phyloP scores from a whole-genome alignment of 2,888 invertebrate genomes.

The Salpingus planirostris region DNA sequence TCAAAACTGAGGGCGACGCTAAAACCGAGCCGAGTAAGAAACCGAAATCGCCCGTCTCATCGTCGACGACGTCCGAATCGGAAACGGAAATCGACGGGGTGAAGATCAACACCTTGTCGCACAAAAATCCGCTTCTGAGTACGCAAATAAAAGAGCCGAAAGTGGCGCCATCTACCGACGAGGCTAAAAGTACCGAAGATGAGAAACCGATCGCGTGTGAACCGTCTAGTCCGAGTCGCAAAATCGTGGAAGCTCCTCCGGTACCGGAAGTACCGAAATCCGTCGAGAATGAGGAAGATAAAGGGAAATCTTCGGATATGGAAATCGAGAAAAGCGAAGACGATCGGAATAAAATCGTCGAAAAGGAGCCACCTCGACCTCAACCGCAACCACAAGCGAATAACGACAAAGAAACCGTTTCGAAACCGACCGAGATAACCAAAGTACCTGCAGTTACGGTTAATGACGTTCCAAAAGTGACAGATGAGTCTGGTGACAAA shows the following conservation, averaged over 20 bases:
- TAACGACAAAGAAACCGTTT: no score
- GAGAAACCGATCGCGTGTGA: no score
- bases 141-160: slow-evolving; percentile 4
- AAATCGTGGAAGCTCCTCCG: slow-evolving; percentile 1
- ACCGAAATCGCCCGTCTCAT: slow-evolving; percentile 24
- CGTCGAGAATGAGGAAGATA: slow-evolving; percentile 13
- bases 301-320: slow-evolving; percentile 29
- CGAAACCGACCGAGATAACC: no score
- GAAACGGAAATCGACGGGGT: slow-evolving; percentile 43
- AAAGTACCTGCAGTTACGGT: no score
- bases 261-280: background rate
- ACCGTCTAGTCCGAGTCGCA: slow-evolving; percentile 8
- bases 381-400: no score
- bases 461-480: no score
- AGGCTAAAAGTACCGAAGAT: background rate
- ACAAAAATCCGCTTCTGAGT: slow-evolving; percentile 22
- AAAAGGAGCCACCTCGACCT: no score
- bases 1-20: background rate
- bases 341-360: no score
- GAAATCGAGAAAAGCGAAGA: slow-evolving; percentile 30
- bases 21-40: slow-evolving; percentile 14
- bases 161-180: background rate
- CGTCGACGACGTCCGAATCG: slow-evolving; percentile 39
- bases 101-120: slow-evolving; percentile 40
- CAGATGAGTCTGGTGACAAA: no score